A percentile compares a stretch with the other conserved stretches of the same genome.
phyloP scores from a whole-genome alignment of 2,797 vertebrate genomes.

The Syngnathus acus region DNA sequence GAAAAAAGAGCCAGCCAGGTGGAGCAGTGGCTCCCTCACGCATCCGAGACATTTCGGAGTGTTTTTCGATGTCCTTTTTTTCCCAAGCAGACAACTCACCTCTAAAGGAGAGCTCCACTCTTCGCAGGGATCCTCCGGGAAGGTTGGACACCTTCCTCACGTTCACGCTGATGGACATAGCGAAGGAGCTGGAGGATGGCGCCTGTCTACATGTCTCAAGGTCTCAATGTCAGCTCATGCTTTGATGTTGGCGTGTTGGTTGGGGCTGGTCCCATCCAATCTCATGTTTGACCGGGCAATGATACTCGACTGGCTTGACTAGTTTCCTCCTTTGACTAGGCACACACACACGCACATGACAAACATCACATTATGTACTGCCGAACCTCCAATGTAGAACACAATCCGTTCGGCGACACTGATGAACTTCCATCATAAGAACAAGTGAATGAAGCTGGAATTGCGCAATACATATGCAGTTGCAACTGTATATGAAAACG shows the following conservation, averaged over 20 bases:
- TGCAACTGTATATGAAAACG: too few relatives aligned
- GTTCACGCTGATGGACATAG: constrained; percentile 79
- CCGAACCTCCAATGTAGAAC: neutral
- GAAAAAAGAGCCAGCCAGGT: neutral
- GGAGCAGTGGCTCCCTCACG: too few relatives aligned
- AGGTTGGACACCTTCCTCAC: constrained; percentile 75
- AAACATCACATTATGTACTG: neutral
- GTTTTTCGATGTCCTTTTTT: too few relatives aligned
- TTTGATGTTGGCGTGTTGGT: constrained; percentile 14
- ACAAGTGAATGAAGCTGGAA: too few relatives aligned
- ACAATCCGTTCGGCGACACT: neutral
- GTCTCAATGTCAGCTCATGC: neutral
- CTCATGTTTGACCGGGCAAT: constrained; percentile 55
- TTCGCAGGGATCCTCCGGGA: constrained; percentile 76
- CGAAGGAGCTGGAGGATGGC: neutral
- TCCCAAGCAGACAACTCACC: constrained; percentile 32
- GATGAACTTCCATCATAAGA: neutral
- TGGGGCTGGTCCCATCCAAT: constrained; percentile 39
- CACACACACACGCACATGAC: neutral
- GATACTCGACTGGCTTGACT: constrained; percentile 55
- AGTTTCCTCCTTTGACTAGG: constrained; percentile 44
- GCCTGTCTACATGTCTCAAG: constrained; percentile 14
- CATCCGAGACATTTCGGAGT: neutral
- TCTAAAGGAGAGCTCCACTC: constrained; percentile 80
- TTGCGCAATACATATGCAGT: too few relatives aligned